Percentiles rank a stretch among this genome's conserved stretches.
These are phyloP conservation scores for Caenorhabditis wallacei DNA, from an alignment of 2,888 invertebrate genomes.

Conservation along the genomic window DNA sequence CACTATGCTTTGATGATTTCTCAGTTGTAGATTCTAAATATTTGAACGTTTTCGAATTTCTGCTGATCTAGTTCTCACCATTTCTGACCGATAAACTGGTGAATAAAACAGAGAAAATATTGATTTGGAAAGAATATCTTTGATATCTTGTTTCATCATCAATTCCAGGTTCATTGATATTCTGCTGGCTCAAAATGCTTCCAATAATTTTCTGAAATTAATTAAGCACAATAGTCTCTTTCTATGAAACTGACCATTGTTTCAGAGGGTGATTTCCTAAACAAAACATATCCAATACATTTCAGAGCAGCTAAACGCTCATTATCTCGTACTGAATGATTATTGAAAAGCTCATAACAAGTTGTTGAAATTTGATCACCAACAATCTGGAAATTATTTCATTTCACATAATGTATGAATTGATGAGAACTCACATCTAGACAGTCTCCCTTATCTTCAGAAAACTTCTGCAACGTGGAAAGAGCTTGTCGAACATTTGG, in stretches of 20 bases:
- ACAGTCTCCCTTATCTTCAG: conserved; percentile 59
- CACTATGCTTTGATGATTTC: too few species aligned
- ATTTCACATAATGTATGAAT: neutral
- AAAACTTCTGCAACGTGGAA: conserved; percentile 59
- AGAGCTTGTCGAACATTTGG: conserved; percentile 51
- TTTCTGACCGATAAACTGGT: conserved; percentile 45
- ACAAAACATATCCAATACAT: conserved; percentile 72
- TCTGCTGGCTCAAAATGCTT: conserved; percentile 33
- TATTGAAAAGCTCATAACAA: conserved; percentile 67
- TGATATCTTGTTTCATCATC: conserved; percentile 13
- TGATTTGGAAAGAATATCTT: conserved; percentile 66
- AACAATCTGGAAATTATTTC: conserved; percentile 35
- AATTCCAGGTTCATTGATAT: conserved; percentile 39
- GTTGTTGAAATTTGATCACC: conserved; percentile 61
- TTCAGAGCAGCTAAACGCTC: conserved; percentile 70
- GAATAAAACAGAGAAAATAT: conserved; percentile 67
- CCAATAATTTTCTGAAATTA: conserved; percentile 42
- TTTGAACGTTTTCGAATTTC: too few species aligned
- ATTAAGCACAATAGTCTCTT: neutral
- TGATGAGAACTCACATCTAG: conserved; percentile 48
- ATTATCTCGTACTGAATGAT: conserved; percentile 9
- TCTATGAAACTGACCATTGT: too few species aligned
- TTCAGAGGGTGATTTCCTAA: conserved; percentile 47
- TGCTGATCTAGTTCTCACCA: too few species aligned
- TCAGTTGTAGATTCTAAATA: neutral